A percentile compares a stretch with the other conserved stretches of the same genome.
Conservation (phyloP, 2,888 invertebrate genomes). For the Sialis lutaria region DNA sequence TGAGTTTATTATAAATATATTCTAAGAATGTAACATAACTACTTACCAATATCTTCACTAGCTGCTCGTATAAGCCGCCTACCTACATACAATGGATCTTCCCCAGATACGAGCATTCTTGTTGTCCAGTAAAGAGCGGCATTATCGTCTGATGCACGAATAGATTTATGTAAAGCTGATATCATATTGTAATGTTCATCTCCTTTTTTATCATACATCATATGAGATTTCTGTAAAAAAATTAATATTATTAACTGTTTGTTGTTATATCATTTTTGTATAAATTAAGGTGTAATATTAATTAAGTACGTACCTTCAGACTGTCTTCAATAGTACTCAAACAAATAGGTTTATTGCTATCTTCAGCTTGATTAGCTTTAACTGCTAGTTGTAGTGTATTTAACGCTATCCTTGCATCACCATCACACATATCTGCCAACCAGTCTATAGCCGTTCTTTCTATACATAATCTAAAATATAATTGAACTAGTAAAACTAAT, state of each 20-base stretch:
- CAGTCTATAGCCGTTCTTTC: constrained; percentile 45
- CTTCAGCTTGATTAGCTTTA: constrained; percentile 27
- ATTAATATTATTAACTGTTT: neutral
- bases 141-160: constrained; percentile 62
- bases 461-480: constrained; percentile 18
- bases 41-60: constrained; percentile 58
- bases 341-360: constrained; percentile 31
- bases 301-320: constrained; percentile 34
- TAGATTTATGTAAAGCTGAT: constrained; percentile 69
- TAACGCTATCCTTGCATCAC: constrained; percentile 64
- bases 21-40: neutral
- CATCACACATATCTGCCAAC: constrained; percentile 62
- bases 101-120: constrained; percentile 61
- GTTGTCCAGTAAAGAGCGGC: constrained; percentile 71
- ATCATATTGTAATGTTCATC: constrained; percentile 72
- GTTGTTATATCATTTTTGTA: neutral
- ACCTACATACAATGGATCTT: constrained; percentile 63
- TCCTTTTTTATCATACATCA: constrained; percentile 60
- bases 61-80: constrained; percentile 56
- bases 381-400: constrained; percentile 57
- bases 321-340: constrained; percentile 53
- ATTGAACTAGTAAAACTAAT: too few relatives aligned
- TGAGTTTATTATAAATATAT: too few relatives aligned
- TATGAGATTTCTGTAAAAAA: constrained; percentile 43
- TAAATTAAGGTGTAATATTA: neutral